A percentile compares a stretch with the other conserved stretches of the same genome.
These are phyloP conservation scores for Seira musarum DNA, from an alignment of 2,888 invertebrate species.

Conservation along the genomic window DNA sequence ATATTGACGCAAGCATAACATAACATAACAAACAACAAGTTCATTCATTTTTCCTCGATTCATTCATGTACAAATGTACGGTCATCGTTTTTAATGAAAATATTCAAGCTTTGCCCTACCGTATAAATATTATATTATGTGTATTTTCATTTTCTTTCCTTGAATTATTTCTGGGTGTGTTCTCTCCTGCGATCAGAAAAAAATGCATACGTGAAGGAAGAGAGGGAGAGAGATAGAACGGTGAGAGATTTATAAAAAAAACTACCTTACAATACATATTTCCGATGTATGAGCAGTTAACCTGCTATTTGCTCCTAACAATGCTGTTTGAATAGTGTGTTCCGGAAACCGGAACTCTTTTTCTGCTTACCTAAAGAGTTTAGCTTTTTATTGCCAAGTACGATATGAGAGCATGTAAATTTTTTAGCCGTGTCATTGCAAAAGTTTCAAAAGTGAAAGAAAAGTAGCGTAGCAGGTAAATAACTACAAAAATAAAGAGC, in stretches of 20 bases:
- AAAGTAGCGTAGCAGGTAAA: no score
- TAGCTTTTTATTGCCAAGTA: not conserved
- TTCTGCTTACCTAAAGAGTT: not conserved
- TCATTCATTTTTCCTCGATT: not conserved
- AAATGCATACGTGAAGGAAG: not conserved
- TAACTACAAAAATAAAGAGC: no score
- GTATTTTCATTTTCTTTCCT: slow-evolving; percentile 14
- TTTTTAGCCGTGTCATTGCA: not conserved
- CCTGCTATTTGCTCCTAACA: no score
- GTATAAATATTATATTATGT: not conserved
- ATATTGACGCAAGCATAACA: no score
- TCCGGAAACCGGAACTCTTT: slow-evolving; percentile 46
- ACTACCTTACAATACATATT: no score
- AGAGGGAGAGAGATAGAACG: not conserved
- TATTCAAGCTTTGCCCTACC: not conserved
- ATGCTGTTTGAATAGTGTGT: not conserved
- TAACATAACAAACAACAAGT: no score
- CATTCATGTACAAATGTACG: slow-evolving; percentile 16
- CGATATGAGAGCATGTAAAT: not conserved
- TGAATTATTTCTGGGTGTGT: not conserved
- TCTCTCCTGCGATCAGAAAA: not conserved
- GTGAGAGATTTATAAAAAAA: slow-evolving; percentile 21
- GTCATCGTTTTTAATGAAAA: not conserved
- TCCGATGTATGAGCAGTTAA: no score
- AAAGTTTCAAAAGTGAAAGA: no score